A percentile compares a stretch with the other conserved stretches of the same genome.
Evolutionary conservation across 2,888 invertebrate species (phyloP).

Genomic region (Chaetogeoica ovagalla): DNA sequence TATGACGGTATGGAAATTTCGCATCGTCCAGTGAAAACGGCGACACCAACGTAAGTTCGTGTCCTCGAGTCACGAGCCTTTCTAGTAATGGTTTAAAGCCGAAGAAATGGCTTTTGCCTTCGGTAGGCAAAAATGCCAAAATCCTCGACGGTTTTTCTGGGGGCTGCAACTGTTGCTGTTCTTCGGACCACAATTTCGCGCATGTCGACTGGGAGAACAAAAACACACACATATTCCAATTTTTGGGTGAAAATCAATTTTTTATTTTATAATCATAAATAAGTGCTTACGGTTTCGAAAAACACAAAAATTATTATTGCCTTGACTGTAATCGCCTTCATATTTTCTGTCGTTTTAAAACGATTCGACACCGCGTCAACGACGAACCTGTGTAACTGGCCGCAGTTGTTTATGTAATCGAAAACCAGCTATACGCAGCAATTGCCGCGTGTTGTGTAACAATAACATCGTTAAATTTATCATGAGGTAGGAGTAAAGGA

Average conservation of each 20-base stretch:
- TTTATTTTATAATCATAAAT: not conserved
- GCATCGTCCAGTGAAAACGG: conserved; percentile 11
- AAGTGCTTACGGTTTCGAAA: not conserved
- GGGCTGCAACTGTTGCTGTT: not conserved
- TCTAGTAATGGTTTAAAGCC: conserved; percentile 29
- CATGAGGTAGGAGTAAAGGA: too few species aligned
- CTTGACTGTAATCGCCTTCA: too few species aligned
- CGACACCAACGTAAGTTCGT: conserved; percentile 35
- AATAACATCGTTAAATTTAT: too few species aligned
- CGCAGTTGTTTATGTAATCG: too few species aligned
- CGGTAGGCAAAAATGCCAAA: conserved; percentile 36
- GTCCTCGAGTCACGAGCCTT: conserved; percentile 34
- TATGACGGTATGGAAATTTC: conserved; percentile 21
- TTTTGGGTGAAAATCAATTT: not conserved
- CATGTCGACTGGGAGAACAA: not conserved
- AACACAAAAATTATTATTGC: too few species aligned
- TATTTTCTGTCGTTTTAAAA: too few species aligned
- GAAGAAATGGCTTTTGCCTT: conserved; percentile 35
- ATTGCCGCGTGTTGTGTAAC: too few species aligned
- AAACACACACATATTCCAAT: not conserved
- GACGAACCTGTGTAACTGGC: too few species aligned
- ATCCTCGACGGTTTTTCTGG: not conserved
- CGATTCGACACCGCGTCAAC: too few species aligned
- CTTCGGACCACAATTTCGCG: not conserved
- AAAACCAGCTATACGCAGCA: not conserved